Evolutionary conservation across 2,888 invertebrate genomes (phyloP).

Genomic region (Leptopilina myrica): DNA sequence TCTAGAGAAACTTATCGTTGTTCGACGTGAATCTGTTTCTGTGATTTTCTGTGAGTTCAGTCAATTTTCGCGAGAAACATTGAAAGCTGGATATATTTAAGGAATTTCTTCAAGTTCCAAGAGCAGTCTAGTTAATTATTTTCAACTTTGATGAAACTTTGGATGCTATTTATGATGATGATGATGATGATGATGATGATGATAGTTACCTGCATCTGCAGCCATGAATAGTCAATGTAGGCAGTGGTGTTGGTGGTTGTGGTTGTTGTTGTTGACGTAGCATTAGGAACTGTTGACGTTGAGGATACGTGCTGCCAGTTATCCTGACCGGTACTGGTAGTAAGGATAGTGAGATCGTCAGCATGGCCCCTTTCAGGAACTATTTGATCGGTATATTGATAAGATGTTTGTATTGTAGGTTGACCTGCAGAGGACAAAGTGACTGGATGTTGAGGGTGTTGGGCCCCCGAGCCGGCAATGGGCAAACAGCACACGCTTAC

Average conservation of each 20-base stretch:
- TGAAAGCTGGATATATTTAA: too few relatives aligned
- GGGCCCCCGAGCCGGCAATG: slow-evolving; percentile 73
- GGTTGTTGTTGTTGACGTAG: slow-evolving; percentile 60
- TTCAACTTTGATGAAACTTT: too few relatives aligned
- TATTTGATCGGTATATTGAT: slow-evolving; percentile 75
- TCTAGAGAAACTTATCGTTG: too few relatives aligned
- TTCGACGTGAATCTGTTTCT: too few relatives aligned
- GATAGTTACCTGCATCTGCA: slow-evolving; percentile 75
- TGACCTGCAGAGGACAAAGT: slow-evolving; percentile 67
- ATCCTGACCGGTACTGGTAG: slow-evolving; percentile 65
- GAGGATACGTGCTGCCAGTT: slow-evolving; percentile 69
- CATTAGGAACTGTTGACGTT: slow-evolving; percentile 57
- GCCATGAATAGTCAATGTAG: slow-evolving; percentile 75
- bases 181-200: too few relatives aligned
- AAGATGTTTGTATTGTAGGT: slow-evolving; percentile 65
- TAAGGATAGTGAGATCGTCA: slow-evolving; percentile 68
- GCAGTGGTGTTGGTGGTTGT: slow-evolving; percentile 67
- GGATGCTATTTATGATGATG: too few relatives aligned
- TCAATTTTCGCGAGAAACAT: too few relatives aligned
- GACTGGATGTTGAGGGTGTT: slow-evolving; percentile 68
- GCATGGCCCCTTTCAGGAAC: slow-evolving; percentile 73
- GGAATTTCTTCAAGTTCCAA: too few relatives aligned
- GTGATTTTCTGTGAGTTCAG: too few relatives aligned
- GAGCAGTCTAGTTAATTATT: too few relatives aligned
- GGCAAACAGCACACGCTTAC: slow-evolving; percentile 75